Evolutionary conservation across 1,140 invertebrate species (phyloP).

Genomic region (Drosophila pseudoananassae): DNA sequence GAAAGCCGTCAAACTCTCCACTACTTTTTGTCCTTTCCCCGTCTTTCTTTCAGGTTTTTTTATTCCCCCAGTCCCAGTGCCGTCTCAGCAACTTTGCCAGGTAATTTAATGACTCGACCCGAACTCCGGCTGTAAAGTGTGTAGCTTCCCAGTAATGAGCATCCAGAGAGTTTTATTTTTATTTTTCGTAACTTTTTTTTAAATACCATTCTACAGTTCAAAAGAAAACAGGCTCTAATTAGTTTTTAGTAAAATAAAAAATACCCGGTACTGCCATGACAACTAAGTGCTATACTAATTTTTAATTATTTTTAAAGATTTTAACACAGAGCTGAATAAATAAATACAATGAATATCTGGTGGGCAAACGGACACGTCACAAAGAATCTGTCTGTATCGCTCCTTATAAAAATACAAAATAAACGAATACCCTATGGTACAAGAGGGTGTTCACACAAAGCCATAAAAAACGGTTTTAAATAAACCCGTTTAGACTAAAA

Average conservation of each 20-base stretch:
- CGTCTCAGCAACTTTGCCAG: slow-evolving; percentile 25
- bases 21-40: slow-evolving; percentile 15
- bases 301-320: not conserved
- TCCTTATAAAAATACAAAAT: not conserved
- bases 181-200: not conserved
- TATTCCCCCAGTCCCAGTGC: slow-evolving; percentile 2
- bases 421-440: not conserved
- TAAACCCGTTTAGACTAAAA: too few relatives aligned
- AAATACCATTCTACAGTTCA: not conserved
- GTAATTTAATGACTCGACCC: slow-evolving; percentile 74
- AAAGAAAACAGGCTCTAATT: not conserved
- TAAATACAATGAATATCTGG: not conserved
- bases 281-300: not conserved
- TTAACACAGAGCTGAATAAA: too few relatives aligned
- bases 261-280: too few relatives aligned
- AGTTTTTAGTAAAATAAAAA: too few relatives aligned
- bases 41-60: slow-evolving; percentile 13
- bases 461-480: not conserved
- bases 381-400: too few relatives aligned
- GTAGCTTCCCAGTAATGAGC: not conserved
- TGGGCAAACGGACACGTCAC: too few relatives aligned
- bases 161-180: not conserved
- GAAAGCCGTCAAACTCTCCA: slow-evolving; percentile 39
- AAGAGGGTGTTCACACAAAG: not conserved
- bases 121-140: not conserved